phyloP scores from a whole-genome alignment of 2,113 vertebrate species.

The Brachyhypopomus occidentalis region DNA sequence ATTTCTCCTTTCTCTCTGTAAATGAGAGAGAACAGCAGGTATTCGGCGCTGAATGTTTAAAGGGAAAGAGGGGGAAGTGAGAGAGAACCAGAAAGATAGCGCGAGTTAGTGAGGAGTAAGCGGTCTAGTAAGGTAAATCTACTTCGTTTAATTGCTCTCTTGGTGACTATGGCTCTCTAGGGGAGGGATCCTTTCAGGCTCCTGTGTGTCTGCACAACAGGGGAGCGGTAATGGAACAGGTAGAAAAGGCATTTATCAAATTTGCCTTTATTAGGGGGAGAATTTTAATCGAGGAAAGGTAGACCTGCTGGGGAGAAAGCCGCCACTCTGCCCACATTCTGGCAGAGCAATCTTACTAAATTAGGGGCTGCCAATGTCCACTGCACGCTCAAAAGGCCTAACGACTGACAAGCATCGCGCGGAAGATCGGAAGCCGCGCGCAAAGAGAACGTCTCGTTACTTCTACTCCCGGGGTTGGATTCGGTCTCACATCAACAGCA shows the following conservation, averaged over 20 bases:
- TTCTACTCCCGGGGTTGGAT: conserved; percentile 24
- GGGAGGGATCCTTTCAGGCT: conserved; percentile 56
- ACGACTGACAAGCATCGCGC: conserved; percentile 47
- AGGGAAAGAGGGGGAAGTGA: conserved; percentile 22
- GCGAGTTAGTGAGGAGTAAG: conserved; percentile 14
- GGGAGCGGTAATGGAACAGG: conserved; percentile 62
- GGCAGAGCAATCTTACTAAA: conserved; percentile 52
- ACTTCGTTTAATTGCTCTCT: conserved; percentile 65
- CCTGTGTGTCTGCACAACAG: conserved; percentile 54
- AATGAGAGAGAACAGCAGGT: conserved; percentile 50
- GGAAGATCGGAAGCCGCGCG: conserved; percentile 40
- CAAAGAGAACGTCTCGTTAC: conserved; percentile 28
- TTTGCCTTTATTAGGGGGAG: conserved; percentile 63
- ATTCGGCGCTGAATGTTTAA: conserved; percentile 45
- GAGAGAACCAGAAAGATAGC: conserved; percentile 22
- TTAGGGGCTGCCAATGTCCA: conserved; percentile 58
- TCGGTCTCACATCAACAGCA: conserved; percentile 33
- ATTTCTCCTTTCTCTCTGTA: conserved; percentile 32
- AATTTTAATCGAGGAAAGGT: conserved; percentile 63
- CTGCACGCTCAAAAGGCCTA: conserved; percentile 36
- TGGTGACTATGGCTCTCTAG: conserved; percentile 51
- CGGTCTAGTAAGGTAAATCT: conserved; percentile 54
- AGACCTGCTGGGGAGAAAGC: conserved; percentile 56
- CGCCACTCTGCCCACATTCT: conserved; percentile 45
- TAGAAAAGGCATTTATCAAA: conserved; percentile 64